Evolutionary conservation across 2,888 invertebrate species (phyloP), one percentile per base, ranked within the genome.

Genomic region (Druceiella hillmani): DNA sequence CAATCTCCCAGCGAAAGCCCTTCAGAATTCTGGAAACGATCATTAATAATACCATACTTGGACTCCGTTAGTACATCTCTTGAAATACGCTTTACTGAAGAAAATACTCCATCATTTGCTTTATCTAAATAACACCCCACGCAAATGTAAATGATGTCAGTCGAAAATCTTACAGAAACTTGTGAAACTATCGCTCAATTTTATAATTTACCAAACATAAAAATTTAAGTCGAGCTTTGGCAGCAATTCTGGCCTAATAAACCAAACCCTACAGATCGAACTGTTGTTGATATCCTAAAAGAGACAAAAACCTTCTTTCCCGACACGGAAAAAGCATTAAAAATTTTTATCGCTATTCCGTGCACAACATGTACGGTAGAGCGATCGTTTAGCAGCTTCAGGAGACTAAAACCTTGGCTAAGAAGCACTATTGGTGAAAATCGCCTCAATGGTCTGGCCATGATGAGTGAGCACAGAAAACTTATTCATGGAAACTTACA

Each of bases 1-100:
- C 44, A 54, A 52, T 45, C 50, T 46, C 32, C 49, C 49, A 46
- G 41, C 52, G 43, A 44, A 40, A 48, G 43, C 43, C 40, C 38
- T 44, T 40, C 38, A 40, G 44, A 48, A 46, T 46, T 26, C 40
- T 53, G 47, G 45, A 50, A 45, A 29, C 45, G 48, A 32, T 53
- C 49, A 20, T 45, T 51, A 39, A 36, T 52, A 43, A 52, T 54
- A 40, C 48, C 51, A 38, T 52, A 54, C 43, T 41, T 52, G 33
- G 50, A 53, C 26, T 52, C 50, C 12, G 14, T 51, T 34, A 48
- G 42, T 28, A 36, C 46, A 30, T 50, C 50, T 17, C 40, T 40
- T 38, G 40, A 45, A 36, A 32, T 14, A 35, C 40, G 44, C 28
- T 52, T 46, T 39, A 38, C 41, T 39, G 37, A 30, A 33, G 34